These are phyloP conservation scores for Tinamus major DNA, from an alignment of 2,797 vertebrate species.

Conservation along the genomic window DNA sequence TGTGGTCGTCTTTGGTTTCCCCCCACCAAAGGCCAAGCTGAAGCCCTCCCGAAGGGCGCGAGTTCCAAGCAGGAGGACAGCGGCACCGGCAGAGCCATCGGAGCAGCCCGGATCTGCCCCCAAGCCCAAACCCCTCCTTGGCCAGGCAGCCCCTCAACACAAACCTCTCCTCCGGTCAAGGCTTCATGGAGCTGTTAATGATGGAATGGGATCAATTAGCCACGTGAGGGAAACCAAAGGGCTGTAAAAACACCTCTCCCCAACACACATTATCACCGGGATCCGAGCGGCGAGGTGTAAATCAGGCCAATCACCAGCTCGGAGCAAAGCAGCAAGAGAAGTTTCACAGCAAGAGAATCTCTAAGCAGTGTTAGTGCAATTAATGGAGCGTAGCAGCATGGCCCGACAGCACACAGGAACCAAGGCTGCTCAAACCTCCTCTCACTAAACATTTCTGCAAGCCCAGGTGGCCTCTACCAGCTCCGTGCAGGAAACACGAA, in stretches of 20 bases:
- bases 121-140: background rate
- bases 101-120: background rate
- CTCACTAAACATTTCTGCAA: background rate
- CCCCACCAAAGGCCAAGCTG: background rate
- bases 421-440: background rate
- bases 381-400: slow-evolving; percentile 32
- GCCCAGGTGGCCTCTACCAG: background rate
- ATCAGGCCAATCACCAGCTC: slow-evolving; percentile 39
- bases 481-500: background rate
- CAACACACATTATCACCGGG: slow-evolving; percentile 2
- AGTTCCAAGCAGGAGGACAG: background rate
- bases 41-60: background rate
- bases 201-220: slow-evolving; percentile 34
- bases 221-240: slow-evolving; percentile 59
- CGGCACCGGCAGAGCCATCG: background rate
- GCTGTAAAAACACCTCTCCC: slow-evolving; percentile 20
- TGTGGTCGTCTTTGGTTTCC: background rate
- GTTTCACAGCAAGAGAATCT: slow-evolving; percentile 41
- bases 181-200: background rate
- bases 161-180: background rate
- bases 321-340: background rate
- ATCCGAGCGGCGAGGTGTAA: slow-evolving; percentile 47
- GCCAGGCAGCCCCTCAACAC: background rate
- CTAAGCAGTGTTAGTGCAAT: slow-evolving; percentile 14
- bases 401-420: background rate